Percentiles rank a stretch among this genome's conserved stretches.
Conservation (phyloP, 2,113 vertebrate genomes). For the Barnardius zonarius region DNA sequence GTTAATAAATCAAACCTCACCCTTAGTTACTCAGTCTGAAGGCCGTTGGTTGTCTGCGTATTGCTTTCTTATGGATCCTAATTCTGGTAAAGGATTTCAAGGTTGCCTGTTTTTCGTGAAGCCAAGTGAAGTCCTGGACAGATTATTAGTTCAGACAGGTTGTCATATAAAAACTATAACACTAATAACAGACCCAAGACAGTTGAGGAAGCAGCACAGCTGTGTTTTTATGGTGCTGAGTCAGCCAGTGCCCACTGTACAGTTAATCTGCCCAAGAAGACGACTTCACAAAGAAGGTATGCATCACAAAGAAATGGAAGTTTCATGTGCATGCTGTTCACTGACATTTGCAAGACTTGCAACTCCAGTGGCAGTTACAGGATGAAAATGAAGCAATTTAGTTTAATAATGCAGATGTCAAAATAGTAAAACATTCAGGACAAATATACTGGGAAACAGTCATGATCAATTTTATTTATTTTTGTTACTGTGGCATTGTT, state of each 20-base stretch:
- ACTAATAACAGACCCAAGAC: not conserved
- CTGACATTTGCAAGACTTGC: not conserved
- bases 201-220: not conserved
- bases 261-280: not conserved
- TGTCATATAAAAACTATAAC: not conserved
- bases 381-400: slow-evolving; percentile 3
- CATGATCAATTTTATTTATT: slow-evolving; percentile 11
- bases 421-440: slow-evolving; percentile 13
- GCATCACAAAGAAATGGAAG: not conserved
- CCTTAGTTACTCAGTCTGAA: not conserved
- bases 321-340: not conserved
- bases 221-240: not conserved
- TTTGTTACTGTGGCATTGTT: not conserved
- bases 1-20: not conserved
- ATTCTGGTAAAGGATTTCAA: not conserved
- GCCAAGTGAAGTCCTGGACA: not conserved
- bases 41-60: not conserved
- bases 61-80: not conserved
- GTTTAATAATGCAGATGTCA: not conserved
- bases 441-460: not conserved
- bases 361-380: not conserved
- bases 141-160: not conserved
- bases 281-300: not conserved
- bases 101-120: not conserved
- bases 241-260: not conserved